A percentile compares a stretch with the other conserved stretches of the same genome.
phyloP scores from a whole-genome alignment of 1,140 invertebrate genomes.

The Hirudo medicinalis region DNA sequence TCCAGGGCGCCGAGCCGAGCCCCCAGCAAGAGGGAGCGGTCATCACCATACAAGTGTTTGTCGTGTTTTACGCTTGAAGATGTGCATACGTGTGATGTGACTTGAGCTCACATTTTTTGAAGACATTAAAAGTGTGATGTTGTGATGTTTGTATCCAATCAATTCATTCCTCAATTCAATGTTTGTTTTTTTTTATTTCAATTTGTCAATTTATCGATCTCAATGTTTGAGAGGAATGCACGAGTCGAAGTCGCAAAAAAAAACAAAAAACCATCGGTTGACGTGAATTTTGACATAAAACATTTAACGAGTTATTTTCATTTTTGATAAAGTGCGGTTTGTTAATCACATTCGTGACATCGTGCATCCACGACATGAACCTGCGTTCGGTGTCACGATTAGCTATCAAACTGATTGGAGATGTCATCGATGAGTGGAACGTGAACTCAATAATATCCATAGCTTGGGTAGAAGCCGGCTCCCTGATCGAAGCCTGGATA shows the following conservation, averaged over 20 bases:
- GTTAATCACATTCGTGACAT: too few species aligned
- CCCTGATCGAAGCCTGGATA: slow-evolving; percentile 18
- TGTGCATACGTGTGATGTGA: too few species aligned
- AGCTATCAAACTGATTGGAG: too few species aligned
- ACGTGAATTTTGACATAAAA: background rate
- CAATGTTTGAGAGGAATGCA: too few species aligned
- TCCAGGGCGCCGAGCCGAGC: slow-evolving; percentile 26
- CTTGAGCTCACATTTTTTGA: too few species aligned
- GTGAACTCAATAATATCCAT: too few species aligned
- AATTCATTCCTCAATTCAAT: background rate
- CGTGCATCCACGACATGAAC: too few species aligned
- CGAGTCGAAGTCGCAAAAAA: background rate
- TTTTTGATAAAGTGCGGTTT: too few species aligned
- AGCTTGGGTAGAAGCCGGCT: background rate
- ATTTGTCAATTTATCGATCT: background rate
- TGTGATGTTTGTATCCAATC: background rate
- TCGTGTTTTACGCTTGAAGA: slow-evolving; percentile 23
- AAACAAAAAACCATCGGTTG: background rate
- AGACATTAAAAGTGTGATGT: background rate
- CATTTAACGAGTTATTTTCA: background rate
- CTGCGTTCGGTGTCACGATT: too few species aligned
- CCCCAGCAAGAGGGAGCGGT: slow-evolving; percentile 27
- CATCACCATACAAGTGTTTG: slow-evolving; percentile 27
- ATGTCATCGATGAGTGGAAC: too few species aligned
- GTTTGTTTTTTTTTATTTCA: slow-evolving; percentile 4